Base-by-base conservation (phyloP, 2,888 invertebrate species). In the Hoplodrina blanda region DNA sequence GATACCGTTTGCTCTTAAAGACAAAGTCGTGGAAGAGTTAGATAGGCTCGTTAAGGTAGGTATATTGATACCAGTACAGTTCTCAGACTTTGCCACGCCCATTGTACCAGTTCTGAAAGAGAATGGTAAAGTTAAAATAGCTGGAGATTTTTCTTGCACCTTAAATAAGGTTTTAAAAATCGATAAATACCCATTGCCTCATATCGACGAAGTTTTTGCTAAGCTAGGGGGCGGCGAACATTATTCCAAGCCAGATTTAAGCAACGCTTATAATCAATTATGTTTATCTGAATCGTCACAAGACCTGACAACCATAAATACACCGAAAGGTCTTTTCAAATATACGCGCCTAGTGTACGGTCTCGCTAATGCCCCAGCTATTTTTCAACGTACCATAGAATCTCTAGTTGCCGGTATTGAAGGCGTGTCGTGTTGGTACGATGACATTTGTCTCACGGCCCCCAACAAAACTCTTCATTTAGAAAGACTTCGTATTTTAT, bases 321-420 rank as follows among this genome's bases (percentile, higher is more conserved):
- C 56, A 37, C 33, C 55, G 7, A 55, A 55, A 11, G 55, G 55
- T 10, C 30, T 55, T 33, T 55, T 55, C 30, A 55, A 55, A 55
- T 55, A 55, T 33, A 55, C 55, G 4, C 55, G 55, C 33, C n/a
- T 55, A 19, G 37, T 53, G 4, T 53, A 53, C 15, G 53, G 53
- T 53, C 53, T 25, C 13, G 25, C 53, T 4, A 53, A 53, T 53
- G 53, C 53, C 11, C 41, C 41, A 41, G 41, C 41, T 10, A 10
- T 41, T 7, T 41, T 41, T 41, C 41, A 41, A 41, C 8, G 11
- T 7, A 11, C 41, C 10, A 41, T 41, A 11, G 41, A 41, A 41
- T 7, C 11, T 10, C 41, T 41, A 11, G 10, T 41, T 7, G 8
- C 41, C 11, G 41, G 41, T 41, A 41, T 41, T 41, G 41, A 41